Evolutionary conservation across 2,888 invertebrate species (phyloP), one percentile per base, ranked within the genome.

Genomic region (Ectropis crepuscularia): DNA sequence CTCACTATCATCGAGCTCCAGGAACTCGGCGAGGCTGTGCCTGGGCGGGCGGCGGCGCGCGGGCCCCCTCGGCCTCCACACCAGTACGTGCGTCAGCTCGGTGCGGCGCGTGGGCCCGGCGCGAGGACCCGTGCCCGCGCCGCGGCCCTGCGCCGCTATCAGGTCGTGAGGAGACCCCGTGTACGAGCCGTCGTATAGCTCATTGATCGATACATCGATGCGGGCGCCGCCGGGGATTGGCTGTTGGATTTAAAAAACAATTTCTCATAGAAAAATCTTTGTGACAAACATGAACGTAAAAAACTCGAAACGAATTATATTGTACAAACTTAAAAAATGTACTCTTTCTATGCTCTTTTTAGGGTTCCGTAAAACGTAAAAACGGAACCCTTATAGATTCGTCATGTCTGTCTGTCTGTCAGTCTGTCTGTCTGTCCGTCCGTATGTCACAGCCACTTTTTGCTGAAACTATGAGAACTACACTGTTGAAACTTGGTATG

Each of bases 201-300:
- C 98, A 89, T 99, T 99, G 74, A 99, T 97, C 0, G 98, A 97
- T 1, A 99, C 98, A 90, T 99, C 98, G 72, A 99, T 97, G 64
- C 98, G 95, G 46, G 98, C 97, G 66, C 98, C 97, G 76, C 94
- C 94, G 0, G 95, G 91, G 71, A 96, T 96, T 42, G 96, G 96
- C 95, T 95, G 84, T 10, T 5, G 43, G 9, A 6, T 0, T 28
- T 28, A 28, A 28, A n/a, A 28, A 28, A 2, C 16, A 28, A 28
- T 28, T 28, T 28, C 16, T 2, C 16, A 28, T n/a, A n/a, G n/a
- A 28, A 28, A 28, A 4, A 28, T 28, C 1, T 4, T 28, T 28
- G 4, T 28, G 16, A 28, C 16, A 28, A 28, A 28, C 16, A 28
- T n/a, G n/a, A n/a, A n/a, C n/a, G n/a, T n/a, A n/a, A n/a, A n/a